Evolutionary conservation across 2,113 vertebrate genomes (phyloP), one percentile per base, ranked within the genome.

Genomic region (Myotis brandtii): DNA sequence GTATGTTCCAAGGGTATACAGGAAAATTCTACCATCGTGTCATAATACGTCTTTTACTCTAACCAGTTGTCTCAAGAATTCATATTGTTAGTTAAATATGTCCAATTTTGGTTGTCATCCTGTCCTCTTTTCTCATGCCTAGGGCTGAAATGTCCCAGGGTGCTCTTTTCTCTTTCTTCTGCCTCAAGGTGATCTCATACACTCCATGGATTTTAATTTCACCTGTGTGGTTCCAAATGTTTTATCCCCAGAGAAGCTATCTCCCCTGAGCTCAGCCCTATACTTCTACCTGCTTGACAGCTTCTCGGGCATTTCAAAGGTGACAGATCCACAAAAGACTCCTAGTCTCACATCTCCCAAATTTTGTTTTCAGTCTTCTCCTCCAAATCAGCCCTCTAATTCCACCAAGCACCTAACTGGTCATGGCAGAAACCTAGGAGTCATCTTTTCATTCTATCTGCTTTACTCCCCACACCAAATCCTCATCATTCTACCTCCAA

Each of bases 121-220:
- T 50, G 18, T 69, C 14, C 56, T 62, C 32, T 89, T 85, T 66
- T 34, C 62, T 92, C 32, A 69, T n/a, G 20, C 16, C 46, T 25
- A 37, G 1, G 75, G 46, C 30, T 87, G 27, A 88, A 86, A 72
- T 66, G n/a, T 89, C 40, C 40, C 20, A 34, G 34, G 17, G 14
- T 43, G 82, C 89, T 94, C 46, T 79, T 34, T 48, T 76, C 62
- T 75, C 37, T 90, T 89, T 75, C 3, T 62, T 56, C 56, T 91
- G 37, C 18, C 34, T 43, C 66, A 69, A 27, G 62, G 43, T 75
- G 64, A 95, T 92, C 37, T 79, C 46, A 37, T 93, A 84, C 40
- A 96, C 77, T 72, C 46, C 75, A 16, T 82, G 73, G 23, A 54
- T 95, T 92, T 94, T 94, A 86, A 82, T 89, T 56, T 11, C 75